Base-by-base conservation (phyloP, 1,140 invertebrate species). In the Camponotus floridanus region DNA sequence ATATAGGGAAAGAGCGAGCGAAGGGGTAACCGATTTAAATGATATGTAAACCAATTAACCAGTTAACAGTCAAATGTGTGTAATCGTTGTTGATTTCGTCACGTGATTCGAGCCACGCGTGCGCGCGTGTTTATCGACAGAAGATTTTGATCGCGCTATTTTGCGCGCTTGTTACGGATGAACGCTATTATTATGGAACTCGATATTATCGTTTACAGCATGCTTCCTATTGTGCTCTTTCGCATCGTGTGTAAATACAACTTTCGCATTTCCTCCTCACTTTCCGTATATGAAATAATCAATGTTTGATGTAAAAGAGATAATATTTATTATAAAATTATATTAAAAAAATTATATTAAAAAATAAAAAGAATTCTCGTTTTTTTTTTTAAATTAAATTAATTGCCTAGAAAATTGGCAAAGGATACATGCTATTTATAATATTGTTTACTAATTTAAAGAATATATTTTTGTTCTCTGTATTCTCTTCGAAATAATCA, bases 1-100 rank as follows among this genome's bases (percentile, higher is more conserved):
- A 61, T 36, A 26, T 26, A 45, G 51, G 62, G 42, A 59, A 57
- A 59, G 51, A 18, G 48, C 33, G 85, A 15, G 9, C 3, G 31
- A 21, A 42, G 45, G 61, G 21, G 61, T 59, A 68, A 18, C 18
- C 13, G 26, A 62, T 85, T 76, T 65, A 85, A 67, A 65, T 78
- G 76, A 86, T 86, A 79, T 67, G 84, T 70, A 86, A 86, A 68
- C 48, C 84, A 86, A 79, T 79, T 70, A 26, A 67, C 18, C 71
- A 76, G 48, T 84, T 76, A 84, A 73, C 79, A 74, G 31, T 62
- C 55, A 68, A 73, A 73, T 73, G 39, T 59, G 45, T 57, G 62
- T 79, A 70, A 70, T n/a, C 45, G 15, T 42, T 15, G 67, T 39
- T 61, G 79, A 74, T 74, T 73, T 62, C n/a, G 45, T 55, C 13